phyloP scores from a whole-genome alignment of 2,797 vertebrate genomes.

The Rallus crepitans region DNA sequence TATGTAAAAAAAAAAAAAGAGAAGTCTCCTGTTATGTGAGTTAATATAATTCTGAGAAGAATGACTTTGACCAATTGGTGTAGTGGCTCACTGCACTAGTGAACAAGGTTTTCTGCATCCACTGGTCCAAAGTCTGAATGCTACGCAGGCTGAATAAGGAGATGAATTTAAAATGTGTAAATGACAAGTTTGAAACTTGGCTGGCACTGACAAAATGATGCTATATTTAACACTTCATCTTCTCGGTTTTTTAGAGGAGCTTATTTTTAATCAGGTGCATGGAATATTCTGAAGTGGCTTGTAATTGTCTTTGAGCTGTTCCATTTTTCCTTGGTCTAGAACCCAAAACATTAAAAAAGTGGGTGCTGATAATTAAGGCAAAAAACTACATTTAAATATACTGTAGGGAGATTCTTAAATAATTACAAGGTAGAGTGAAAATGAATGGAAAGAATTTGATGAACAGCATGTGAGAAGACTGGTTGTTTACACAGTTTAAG shows the following conservation, averaged over 20 bases:
- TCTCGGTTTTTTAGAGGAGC: background rate
- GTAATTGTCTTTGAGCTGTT: background rate
- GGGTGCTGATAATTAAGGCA: background rate
- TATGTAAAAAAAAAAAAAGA: background rate
- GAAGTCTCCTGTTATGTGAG: background rate
- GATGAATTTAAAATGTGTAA: constrained; percentile 71
- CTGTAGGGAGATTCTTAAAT: background rate
- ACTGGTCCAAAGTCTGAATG: constrained; percentile 62
- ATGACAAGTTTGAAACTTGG: constrained; percentile 67
- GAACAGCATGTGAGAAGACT: background rate
- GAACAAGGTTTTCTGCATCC: constrained; percentile 65
- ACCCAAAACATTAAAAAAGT: background rate
- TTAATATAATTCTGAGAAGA: constrained; percentile 72
- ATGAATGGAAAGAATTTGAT: background rate
- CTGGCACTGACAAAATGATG: constrained; percentile 64
- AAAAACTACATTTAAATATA: background rate
- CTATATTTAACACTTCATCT: constrained; percentile 27
- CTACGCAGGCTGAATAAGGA: constrained; percentile 65
- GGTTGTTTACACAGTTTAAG: background rate
- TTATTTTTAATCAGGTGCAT: background rate
- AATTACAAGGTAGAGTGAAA: background rate
- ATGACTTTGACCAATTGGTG: constrained; percentile 52
- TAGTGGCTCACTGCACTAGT: constrained; percentile 71
- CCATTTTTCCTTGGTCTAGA: background rate
- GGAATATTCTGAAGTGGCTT: background rate